Evolutionary conservation across 2,113 vertebrate genomes (phyloP).

Genomic region (Catharus bicknelli): DNA sequence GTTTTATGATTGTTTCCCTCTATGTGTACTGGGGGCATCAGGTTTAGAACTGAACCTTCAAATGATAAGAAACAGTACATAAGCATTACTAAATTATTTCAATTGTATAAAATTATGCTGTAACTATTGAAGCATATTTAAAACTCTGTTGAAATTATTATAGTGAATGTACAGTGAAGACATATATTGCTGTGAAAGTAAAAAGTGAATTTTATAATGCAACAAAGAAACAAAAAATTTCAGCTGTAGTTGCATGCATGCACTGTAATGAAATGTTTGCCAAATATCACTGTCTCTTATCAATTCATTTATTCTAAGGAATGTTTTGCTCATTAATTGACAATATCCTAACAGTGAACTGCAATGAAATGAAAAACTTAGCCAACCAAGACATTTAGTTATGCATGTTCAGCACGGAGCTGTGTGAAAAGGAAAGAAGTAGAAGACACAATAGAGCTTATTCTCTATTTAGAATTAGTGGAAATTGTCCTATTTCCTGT

Average conservation of each 20-base stretch:
- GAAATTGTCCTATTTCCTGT: neutral
- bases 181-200: neutral
- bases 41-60: neutral
- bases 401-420: neutral
- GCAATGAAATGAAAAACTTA: conserved; percentile 32
- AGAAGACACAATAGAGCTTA: neutral
- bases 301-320: conserved; percentile 33
- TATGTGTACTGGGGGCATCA: neutral
- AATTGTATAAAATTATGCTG: neutral
- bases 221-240: neutral
- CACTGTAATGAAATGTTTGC: conserved; percentile 25
- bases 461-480: neutral
- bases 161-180: neutral
- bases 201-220: neutral
- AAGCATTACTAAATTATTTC: neutral
- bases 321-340: conserved; percentile 40
- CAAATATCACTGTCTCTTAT: conserved; percentile 31
- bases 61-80: neutral
- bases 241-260: neutral
- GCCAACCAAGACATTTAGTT: conserved; percentile 38
- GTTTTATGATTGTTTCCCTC: neutral
- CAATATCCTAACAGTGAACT: conserved; percentile 18
- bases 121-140: neutral
- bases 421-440: neutral
- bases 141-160: neutral